phyloP scores from a whole-genome alignment of 2,113 vertebrate species.

The Struthidea cinerea region DNA sequence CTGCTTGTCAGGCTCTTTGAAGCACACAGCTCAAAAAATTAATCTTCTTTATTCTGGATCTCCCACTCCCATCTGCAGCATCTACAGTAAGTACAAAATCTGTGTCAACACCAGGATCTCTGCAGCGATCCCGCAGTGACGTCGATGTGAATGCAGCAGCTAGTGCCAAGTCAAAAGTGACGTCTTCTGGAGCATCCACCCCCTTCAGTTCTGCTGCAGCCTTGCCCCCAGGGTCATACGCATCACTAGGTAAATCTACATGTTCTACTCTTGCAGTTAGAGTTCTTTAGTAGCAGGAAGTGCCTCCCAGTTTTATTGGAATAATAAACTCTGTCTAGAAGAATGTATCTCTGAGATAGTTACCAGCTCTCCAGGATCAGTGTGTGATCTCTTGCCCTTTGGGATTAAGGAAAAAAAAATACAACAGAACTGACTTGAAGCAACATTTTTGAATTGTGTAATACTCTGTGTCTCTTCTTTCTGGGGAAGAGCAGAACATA shows the following conservation, averaged over 20 bases:
- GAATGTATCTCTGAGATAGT: neutral
- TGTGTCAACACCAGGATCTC: slow-evolving; percentile 82
- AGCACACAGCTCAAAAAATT: slow-evolving; percentile 51
- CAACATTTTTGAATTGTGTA: neutral
- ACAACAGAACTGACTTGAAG: neutral
- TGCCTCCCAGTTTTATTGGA: neutral
- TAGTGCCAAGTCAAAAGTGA: slow-evolving; percentile 91
- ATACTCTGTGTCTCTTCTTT: neutral
- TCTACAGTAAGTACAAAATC: slow-evolving; percentile 85
- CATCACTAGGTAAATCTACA: slow-evolving; percentile 87
- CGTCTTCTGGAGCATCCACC: slow-evolving; percentile 76
- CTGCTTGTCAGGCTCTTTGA: slow-evolving; percentile 51
- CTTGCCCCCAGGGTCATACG: slow-evolving; percentile 95
- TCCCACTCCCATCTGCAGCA: slow-evolving; percentile 69
- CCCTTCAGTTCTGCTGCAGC: slow-evolving; percentile 92
- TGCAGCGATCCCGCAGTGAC: slow-evolving; percentile 96
- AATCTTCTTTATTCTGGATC: slow-evolving; percentile 57
- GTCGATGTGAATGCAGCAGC: slow-evolving; percentile 96
- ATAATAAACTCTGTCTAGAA: neutral
- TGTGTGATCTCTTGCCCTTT: slow-evolving; percentile 10
- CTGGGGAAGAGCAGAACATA: neutral
- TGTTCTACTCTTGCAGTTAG: neutral
- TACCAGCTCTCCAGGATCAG: neutral
- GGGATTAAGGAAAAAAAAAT: neutral
- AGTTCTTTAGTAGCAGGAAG: neutral